Conservation (phyloP, 2,888 invertebrate species). For the Pheosia gnoma region DNA sequence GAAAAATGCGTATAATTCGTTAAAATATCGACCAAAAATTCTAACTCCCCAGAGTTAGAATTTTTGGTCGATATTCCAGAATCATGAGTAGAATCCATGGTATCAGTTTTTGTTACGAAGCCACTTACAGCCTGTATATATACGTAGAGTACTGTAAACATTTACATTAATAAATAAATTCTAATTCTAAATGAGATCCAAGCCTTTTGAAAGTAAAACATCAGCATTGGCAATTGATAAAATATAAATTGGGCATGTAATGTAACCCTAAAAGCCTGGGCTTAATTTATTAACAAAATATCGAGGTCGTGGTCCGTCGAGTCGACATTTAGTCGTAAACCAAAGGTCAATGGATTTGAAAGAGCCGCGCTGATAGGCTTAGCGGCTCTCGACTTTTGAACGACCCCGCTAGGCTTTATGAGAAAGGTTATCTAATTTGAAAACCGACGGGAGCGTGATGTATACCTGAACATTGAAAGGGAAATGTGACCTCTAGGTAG, state of each 20-base stretch:
- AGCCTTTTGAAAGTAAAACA: not conserved
- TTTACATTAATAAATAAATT: no score
- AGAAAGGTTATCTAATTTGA: slow-evolving; percentile 25
- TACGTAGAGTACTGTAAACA: no score
- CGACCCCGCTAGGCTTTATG: slow-evolving; percentile 12
- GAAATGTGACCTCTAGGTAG: not conserved
- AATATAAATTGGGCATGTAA: slow-evolving; percentile 15
- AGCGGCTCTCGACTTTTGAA: slow-evolving; percentile 21
- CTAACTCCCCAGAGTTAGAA: no score
- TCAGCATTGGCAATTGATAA: slow-evolving; percentile 13
- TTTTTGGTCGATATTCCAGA: no score
- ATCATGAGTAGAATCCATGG: no score
- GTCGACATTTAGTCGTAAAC: slow-evolving; percentile 52
- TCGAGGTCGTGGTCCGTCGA: slow-evolving; percentile 36
- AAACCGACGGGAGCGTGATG: not conserved
- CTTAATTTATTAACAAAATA: slow-evolving; percentile 44
- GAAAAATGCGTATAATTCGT: no score
- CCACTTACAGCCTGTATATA: no score
- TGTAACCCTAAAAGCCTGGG: slow-evolving; percentile 15
- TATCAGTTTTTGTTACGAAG: no score
- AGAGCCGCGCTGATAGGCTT: slow-evolving; percentile 33
- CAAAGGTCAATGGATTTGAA: slow-evolving; percentile 49
- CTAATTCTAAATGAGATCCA: no score
- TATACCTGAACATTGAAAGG: not conserved
- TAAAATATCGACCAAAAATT: no score